Conservation (phyloP, 1,140 invertebrate genomes). For the Lordiphosa stackelbergi region DNA sequence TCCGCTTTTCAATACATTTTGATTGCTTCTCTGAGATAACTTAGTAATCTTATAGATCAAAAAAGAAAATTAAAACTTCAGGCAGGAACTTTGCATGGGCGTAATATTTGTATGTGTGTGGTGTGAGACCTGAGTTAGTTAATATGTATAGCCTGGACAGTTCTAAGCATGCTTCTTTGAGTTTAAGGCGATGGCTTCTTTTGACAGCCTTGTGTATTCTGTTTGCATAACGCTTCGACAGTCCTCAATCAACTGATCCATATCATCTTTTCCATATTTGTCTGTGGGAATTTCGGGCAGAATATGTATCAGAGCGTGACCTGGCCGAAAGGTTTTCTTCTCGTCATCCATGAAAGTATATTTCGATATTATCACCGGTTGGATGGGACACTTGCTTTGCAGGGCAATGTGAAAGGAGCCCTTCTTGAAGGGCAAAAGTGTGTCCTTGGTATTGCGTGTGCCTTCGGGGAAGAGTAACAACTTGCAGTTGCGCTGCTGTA, state of each 20-base stretch:
- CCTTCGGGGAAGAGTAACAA: conserved; percentile 88
- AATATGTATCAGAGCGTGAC: conserved; percentile 83
- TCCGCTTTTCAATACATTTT: conserved; percentile 21
- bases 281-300: conserved; percentile 84
- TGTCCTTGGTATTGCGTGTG: conserved; percentile 82
- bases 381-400: conserved; percentile 88
- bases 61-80: conserved; percentile 19
- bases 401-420: conserved; percentile 96
- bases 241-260: conserved; percentile 82
- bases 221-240: conserved; percentile 83
- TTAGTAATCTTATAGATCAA: conserved; percentile 30
- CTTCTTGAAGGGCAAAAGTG: conserved; percentile 90
- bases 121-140: conserved; percentile 43
- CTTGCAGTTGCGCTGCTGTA: conserved; percentile 82
- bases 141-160: conserved; percentile 7
- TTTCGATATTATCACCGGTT: conserved; percentile 92
- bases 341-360: conserved; percentile 89
- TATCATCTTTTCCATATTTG: conserved; percentile 81
- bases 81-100: conserved; percentile 12
- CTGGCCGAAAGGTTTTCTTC: conserved; percentile 85
- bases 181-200: conserved; percentile 76
- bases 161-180: conserved; percentile 46
- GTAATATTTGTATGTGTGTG: conserved; percentile 16
- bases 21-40: conserved; percentile 14
- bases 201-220: conserved; percentile 79